phyloP scores from a whole-genome alignment of 2,797 vertebrate species.

The Sebastes hubbsi region DNA sequence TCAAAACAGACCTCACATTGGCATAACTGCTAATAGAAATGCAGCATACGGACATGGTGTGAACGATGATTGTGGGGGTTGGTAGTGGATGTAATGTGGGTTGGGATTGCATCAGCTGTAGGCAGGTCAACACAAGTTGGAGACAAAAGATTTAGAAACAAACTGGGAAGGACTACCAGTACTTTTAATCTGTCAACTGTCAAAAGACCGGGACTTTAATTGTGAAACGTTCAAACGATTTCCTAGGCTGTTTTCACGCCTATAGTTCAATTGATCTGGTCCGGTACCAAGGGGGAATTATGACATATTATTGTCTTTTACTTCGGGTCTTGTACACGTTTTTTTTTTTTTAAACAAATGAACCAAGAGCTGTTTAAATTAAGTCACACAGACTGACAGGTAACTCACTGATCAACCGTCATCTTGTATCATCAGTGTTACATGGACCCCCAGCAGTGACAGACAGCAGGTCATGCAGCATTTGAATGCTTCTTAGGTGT shows the following conservation, averaged over 20 bases:
- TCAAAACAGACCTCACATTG: slow-evolving; percentile 9
- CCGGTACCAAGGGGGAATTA: not conserved
- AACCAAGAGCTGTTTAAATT: not conserved
- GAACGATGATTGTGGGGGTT: not conserved
- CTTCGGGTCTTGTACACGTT: not conserved
- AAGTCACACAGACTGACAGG: not conserved
- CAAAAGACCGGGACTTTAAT: not conserved
- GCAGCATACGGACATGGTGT: not conserved
- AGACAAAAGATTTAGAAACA: not conserved
- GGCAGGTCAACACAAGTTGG: slow-evolving; percentile 37
- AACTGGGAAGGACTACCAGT: not conserved
- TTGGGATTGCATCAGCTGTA: slow-evolving; percentile 12
- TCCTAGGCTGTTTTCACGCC: not conserved
- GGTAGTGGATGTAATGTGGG: not conserved
- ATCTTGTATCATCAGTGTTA: not conserved
- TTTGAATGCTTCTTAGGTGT: not conserved
- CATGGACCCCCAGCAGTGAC: too few species aligned
- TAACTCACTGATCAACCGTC: not conserved
- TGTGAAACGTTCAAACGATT: not conserved
- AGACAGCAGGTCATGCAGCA: not conserved
- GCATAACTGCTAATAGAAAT: not conserved
- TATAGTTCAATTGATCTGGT: not conserved
- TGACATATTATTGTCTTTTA: not conserved
- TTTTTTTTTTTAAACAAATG: not conserved
- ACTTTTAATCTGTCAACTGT: not conserved